Base-by-base conservation (phyloP, 1,140 invertebrate species). In the Ips typographus region DNA sequence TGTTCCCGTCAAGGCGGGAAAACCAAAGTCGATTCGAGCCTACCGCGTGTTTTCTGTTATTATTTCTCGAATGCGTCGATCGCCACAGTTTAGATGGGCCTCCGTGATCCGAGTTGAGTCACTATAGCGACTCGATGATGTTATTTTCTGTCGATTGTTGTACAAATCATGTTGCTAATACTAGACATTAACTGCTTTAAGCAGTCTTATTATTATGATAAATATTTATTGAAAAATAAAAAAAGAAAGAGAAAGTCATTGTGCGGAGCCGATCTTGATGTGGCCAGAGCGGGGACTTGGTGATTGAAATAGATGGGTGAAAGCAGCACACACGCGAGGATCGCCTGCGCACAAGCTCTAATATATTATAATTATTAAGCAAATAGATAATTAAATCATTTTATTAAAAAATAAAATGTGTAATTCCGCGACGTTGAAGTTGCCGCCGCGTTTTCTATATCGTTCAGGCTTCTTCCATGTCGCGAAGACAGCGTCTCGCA, bases 81-180 rank as follows among this genome's bases (percentile, higher is more conserved):
- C 22, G 22, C 22, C 22, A 22, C 22, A 22, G 22, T 22, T 22
- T 22, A 22, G 22, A 22, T 22, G 22, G 22, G 22, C 22, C 22
- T 22, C 22, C 22, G 22, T 22, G 22, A 22, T 22, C 22, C 22
- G 22, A 22, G 22, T 22, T 22, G 22, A 22, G 22, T 22, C 22
- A 22, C 22, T 22, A 22, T 22, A 22, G 22, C 22, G 22, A 49
- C 22, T 56, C 8, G 37, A 78, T 75, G 76, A 77, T 74, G 74
- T 79, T 74, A 70, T 80, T 78, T 73, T 73, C 76, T 77, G 78
- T 78, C 77, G 77, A 77, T 76, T 73, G 74, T 78, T 79, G 78
- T 79, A 80, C 77, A 80, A 78, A 79, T 78, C 77, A 75, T 80
- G 77, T 80, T 80, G 78, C 78, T 80, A 79, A 69, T 79, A 77